phyloP scores from a whole-genome alignment of 92 coral and sea anemone species.

The Ricordea florida region DNA sequence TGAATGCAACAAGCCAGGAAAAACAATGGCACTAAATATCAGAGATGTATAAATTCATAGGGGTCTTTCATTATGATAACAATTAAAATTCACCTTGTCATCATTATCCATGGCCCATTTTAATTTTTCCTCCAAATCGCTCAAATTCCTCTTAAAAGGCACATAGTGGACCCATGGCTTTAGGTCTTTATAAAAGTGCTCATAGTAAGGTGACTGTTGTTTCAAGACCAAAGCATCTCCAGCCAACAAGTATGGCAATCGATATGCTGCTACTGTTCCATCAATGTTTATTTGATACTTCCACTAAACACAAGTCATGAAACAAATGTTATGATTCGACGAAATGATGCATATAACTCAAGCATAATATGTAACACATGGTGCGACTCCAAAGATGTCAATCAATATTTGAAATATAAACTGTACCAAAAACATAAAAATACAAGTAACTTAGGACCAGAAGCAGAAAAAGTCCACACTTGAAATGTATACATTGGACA shows the following conservation, averaged over 20 bases:
- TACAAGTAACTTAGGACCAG: too few relatives aligned
- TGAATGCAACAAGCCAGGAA: background rate
- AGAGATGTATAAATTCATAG: background rate
- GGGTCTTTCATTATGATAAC: background rate
- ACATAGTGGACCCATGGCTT: conserved; percentile 94
- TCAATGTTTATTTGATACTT: conserved; percentile 93
- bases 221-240: conserved; percentile 92
- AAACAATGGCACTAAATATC: background rate
- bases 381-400: too few relatives aligned
- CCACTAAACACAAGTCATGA: conserved; percentile 56
- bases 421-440: too few relatives aligned
- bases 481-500: too few relatives aligned
- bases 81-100: conserved; percentile 54
- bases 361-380: too few relatives aligned
- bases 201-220: conserved; percentile 91
- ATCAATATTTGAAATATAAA: too few relatives aligned
- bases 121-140: conserved; percentile 77
- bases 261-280: conserved; percentile 98
- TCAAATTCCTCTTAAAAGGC: conserved; percentile 93
- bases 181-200: conserved; percentile 92
- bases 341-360: too few relatives aligned
- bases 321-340: too few relatives aligned
- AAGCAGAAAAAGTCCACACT: too few relatives aligned
- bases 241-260: conserved; percentile 88
- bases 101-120: conserved; percentile 93